Evolutionary conservation across 2,888 invertebrate genomes (phyloP).

Genomic region (Invenusta paracnida): DNA sequence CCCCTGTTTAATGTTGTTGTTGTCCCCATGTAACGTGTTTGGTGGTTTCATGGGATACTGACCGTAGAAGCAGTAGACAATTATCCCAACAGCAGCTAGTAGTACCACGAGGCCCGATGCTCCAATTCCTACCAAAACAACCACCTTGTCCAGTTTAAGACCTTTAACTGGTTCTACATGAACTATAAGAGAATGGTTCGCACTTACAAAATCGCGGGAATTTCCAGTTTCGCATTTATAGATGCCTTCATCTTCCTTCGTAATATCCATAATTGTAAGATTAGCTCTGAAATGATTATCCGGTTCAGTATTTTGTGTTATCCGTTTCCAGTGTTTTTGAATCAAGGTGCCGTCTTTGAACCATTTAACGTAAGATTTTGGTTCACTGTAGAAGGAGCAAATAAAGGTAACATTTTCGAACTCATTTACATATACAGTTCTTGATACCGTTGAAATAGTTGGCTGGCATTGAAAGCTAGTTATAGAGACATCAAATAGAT

Average conservation of each 20-base stretch:
- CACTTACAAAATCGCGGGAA: slow-evolving; percentile 34
- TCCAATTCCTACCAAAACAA: slow-evolving; percentile 37
- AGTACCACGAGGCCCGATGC: slow-evolving; percentile 34
- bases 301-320: slow-evolving; percentile 10
- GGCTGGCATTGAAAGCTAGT: slow-evolving; percentile 40
- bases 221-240: slow-evolving; percentile 42
- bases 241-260: slow-evolving; percentile 37
- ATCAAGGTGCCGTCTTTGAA: slow-evolving; percentile 37
- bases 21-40: neutral
- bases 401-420: slow-evolving; percentile 38
- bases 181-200: slow-evolving; percentile 30
- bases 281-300: slow-evolving; percentile 11
- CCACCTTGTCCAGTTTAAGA: slow-evolving; percentile 27
- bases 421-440: neutral
- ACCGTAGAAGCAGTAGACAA: slow-evolving; percentile 31
- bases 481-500: neutral
- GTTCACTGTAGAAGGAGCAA: slow-evolving; percentile 37
- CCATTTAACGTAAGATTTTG: slow-evolving; percentile 36
- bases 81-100: slow-evolving; percentile 32
- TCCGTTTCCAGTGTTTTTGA: slow-evolving; percentile 7
- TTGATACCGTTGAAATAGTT: slow-evolving; percentile 30
- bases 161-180: slow-evolving; percentile 1
- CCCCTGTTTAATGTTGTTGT: neutral
- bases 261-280: slow-evolving; percentile 6
- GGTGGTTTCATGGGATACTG: neutral